Percentiles rank a stretch among this genome's conserved stretches.
Conservation (phyloP, 1,140 invertebrate species). For the Temnothorax nylanderi region DNA sequence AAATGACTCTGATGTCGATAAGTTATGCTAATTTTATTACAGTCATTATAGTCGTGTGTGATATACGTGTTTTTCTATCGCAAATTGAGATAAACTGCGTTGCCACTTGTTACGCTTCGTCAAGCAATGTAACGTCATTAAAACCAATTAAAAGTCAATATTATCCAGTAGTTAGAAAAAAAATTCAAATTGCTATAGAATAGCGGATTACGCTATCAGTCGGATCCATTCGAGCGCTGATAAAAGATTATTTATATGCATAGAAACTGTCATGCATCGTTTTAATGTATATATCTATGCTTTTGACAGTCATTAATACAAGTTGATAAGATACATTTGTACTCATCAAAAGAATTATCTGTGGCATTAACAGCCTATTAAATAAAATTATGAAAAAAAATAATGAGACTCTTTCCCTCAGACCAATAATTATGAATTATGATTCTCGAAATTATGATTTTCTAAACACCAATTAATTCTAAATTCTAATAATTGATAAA, state of each 20-base stretch:
- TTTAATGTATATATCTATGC: background rate
- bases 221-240: background rate
- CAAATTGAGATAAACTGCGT: constrained; percentile 47
- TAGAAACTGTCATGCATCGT: background rate
- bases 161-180: constrained; percentile 8
- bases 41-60: constrained; percentile 15
- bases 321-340: constrained; percentile 13
- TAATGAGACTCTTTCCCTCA: background rate
- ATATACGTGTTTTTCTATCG: constrained; percentile 57
- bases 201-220: background rate
- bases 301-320: constrained; percentile 11
- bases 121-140: constrained; percentile 39
- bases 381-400: background rate
- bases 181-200: background rate
- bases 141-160: constrained; percentile 18
- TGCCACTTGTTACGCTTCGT: constrained; percentile 20
- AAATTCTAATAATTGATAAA: background rate
- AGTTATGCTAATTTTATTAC: constrained; percentile 57
- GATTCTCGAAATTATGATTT: too few relatives aligned
- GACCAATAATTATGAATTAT: background rate
- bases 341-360: background rate
- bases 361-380: background rate
- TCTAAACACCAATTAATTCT: background rate
- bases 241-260: background rate
- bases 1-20: constrained; percentile 43